Percentiles rank a stretch among this genome's conserved stretches.
Evolutionary conservation across 1,140 invertebrate genomes (phyloP).

Genomic region (Teleogryllus occipitalis): DNA sequence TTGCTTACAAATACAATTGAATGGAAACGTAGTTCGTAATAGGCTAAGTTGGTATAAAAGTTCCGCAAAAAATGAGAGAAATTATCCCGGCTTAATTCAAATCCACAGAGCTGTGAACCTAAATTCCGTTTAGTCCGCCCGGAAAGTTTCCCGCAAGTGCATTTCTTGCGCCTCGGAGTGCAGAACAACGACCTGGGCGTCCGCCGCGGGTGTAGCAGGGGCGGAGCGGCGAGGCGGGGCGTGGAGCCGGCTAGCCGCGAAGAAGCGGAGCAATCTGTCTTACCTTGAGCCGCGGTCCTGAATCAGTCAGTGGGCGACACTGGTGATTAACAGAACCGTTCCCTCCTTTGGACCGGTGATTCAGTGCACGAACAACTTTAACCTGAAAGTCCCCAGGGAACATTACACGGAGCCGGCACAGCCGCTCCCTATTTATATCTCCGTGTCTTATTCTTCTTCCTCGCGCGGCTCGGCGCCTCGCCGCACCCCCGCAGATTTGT

Average conservation of each 20-base stretch:
- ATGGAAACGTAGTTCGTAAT: too few relatives aligned
- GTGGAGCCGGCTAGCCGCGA: background rate
- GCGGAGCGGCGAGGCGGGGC: too few relatives aligned
- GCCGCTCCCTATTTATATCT: background rate
- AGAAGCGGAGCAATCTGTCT: background rate
- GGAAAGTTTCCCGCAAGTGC: too few relatives aligned
- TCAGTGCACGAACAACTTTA: conserved; percentile 1
- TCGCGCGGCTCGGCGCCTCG: background rate
- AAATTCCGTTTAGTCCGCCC: too few relatives aligned
- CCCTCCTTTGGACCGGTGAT: background rate
- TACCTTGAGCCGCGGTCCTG: background rate
- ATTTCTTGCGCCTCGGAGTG: too few relatives aligned
- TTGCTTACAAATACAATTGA: too few relatives aligned
- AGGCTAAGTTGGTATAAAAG: too few relatives aligned
- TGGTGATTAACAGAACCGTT: background rate
- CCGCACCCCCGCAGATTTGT: background rate
- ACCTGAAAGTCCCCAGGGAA: background rate
- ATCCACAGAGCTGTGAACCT: too few relatives aligned
- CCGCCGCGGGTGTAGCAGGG: too few relatives aligned
- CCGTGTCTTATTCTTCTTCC: background rate
- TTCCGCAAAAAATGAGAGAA: too few relatives aligned
- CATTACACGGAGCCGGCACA: background rate
- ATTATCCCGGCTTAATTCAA: too few relatives aligned
- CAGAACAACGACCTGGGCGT: too few relatives aligned
- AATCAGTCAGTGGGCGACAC: background rate